Evolutionary conservation across 2,797 vertebrate genomes (phyloP), one percentile per base, ranked within the genome.

Genomic region (Sebastes steindachneri): DNA sequence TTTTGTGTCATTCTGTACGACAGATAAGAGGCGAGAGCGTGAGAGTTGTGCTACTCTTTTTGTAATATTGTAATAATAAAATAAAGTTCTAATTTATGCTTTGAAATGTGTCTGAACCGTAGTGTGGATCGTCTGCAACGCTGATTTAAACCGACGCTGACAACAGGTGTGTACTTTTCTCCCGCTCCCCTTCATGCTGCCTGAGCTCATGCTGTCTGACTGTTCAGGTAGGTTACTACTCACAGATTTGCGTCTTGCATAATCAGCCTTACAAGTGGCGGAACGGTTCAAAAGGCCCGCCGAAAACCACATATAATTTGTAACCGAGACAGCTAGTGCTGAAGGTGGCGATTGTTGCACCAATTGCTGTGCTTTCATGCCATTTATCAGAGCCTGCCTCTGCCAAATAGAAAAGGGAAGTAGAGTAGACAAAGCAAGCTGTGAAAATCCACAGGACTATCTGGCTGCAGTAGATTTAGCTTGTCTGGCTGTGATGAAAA

Each of bases 1-100:
- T 95, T 95, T 90, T 91, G 80, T 94, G 95, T 96, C 94, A 95
- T 95, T 93, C 93, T 95, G 94, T 95, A 90, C 88, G 91, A 96
- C 95, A 95, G 96, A 96, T 95, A 85, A 93, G 96, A 92, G 88
- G 96, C 95, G 93, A 96, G 96, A 95, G 96, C 83, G 96, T 95
- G 96, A 96, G 95, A 97, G 96, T 97, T 97, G 96, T 97, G 97
- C 97, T 98, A 98, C 97, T 98, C 98, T 98, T 98, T 97, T 97
- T 99, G 97, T 97, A 98, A 97, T 97, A 97, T 95, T 96, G 95
- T 95, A 96, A 96, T 96, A 96, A 96, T 96, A 96, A 96, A 96
- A 96, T 96, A 96, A 97, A 97, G 94, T 97, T 97, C 97, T 98
- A 97, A 98, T 97, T 98, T 98, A 98, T 98, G 95, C 95, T 96